Conservation (phyloP, 2,113 vertebrate species). For the Strigops habroptila region DNA sequence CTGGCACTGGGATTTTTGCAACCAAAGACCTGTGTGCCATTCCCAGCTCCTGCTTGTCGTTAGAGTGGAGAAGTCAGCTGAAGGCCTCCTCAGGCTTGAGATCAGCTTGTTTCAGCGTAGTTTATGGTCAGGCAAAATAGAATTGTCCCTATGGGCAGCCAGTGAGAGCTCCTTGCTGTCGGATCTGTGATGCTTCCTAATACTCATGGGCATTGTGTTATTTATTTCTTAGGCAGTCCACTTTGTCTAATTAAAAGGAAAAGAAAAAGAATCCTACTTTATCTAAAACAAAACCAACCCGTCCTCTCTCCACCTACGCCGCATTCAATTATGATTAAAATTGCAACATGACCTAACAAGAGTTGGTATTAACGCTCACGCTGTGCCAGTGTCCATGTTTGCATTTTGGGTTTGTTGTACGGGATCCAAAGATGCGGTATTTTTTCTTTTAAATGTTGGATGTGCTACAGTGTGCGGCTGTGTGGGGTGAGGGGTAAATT, state of each 20-base stretch:
- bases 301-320: constrained; percentile 46
- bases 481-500: constrained; percentile 64
- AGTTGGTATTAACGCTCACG: neutral
- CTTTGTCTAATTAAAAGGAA: constrained; percentile 23
- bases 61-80: neutral
- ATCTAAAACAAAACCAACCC: constrained; percentile 53
- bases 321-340: constrained; percentile 64
- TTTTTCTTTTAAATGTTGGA: neutral
- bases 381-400: constrained; percentile 59
- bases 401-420: constrained; percentile 53
- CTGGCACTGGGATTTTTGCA: neutral
- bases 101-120: accelerated
- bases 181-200: neutral
- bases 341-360: constrained; percentile 66
- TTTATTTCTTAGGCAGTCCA: constrained; percentile 16
- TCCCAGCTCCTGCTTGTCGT: neutral
- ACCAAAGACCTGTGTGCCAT: accelerated
- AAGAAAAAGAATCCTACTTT: neutral
- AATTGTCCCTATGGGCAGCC: neutral
- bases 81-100: neutral
- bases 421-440: constrained; percentile 34
- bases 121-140: neutral
- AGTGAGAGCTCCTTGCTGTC: neutral
- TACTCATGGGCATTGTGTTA: neutral
- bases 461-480: constrained; percentile 34